phyloP scores from a whole-genome alignment of 2,113 vertebrate genomes.

The Cavia porcellus region DNA sequence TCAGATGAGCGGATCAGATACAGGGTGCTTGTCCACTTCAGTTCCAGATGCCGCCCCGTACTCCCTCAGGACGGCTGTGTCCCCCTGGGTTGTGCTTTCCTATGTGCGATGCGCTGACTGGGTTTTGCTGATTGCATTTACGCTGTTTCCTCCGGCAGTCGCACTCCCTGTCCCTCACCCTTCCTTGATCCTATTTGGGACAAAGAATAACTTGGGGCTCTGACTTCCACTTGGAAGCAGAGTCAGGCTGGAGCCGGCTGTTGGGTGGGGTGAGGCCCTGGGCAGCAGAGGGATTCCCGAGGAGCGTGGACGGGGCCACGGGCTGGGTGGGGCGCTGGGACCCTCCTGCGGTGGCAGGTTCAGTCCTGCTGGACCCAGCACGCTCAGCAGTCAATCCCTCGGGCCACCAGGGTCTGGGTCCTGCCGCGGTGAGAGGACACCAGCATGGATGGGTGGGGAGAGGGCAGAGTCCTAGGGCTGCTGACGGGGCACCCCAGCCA shows the following conservation, averaged over 20 bases:
- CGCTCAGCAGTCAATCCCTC: accelerated
- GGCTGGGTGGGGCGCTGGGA: accelerated
- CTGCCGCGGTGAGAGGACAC: not conserved
- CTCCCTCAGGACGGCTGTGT: accelerated
- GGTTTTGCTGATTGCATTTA: not conserved
- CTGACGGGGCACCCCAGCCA: not conserved
- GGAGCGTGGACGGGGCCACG: not conserved
- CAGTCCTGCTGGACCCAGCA: accelerated
- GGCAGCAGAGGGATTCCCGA: not conserved
- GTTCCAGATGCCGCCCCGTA: not conserved
- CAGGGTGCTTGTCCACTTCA: not conserved
- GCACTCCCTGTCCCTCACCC: too few species aligned
- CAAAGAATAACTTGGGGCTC: not conserved
- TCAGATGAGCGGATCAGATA: accelerated
- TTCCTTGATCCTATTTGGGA: not conserved
- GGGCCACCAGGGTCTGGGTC: not conserved
- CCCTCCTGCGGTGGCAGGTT: accelerated
- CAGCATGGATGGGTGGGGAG: not conserved
- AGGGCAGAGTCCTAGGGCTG: not conserved
- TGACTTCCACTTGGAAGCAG: not conserved
- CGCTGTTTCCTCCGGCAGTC: not conserved
- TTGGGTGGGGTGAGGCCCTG: not conserved
- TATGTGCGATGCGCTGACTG: accelerated
- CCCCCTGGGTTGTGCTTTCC: not conserved
- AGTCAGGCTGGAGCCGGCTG: accelerated